phyloP scores from a whole-genome alignment of 2,113 vertebrate genomes.

The Glaucidium brasilianum region DNA sequence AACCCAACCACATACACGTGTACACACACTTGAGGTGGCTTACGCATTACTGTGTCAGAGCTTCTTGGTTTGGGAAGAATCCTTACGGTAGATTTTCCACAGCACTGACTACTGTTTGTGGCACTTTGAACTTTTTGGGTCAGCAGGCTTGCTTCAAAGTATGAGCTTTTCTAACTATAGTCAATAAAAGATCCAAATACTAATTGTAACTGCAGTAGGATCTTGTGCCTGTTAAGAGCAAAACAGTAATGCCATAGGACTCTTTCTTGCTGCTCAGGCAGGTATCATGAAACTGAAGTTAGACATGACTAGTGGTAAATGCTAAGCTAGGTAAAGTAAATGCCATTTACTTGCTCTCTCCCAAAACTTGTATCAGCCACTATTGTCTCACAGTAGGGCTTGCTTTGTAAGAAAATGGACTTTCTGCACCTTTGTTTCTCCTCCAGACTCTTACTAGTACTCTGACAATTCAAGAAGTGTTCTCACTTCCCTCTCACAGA shows the following conservation, averaged over 20 bases:
- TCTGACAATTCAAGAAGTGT: neutral
- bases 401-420: neutral
- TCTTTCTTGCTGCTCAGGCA: neutral
- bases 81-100: neutral
- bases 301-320: neutral
- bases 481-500: neutral
- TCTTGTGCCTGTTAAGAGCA: neutral
- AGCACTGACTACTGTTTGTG: neutral
- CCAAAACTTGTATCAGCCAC: accelerated
- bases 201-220: neutral
- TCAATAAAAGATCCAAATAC: neutral
- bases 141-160: neutral
- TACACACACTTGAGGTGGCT: neutral
- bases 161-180: neutral
- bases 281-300: neutral
- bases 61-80: neutral
- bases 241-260: neutral
- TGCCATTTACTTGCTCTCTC: neutral
- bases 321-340: neutral
- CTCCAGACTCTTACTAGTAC: neutral
- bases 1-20: neutral
- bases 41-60: neutral
- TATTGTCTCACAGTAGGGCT: neutral
- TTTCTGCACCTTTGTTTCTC: neutral
- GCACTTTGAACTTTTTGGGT: neutral